A percentile compares a stretch with the other conserved stretches of the same genome.
phyloP scores from a whole-genome alignment of 2,888 invertebrate species.

The Drosophila acutilabella region DNA sequence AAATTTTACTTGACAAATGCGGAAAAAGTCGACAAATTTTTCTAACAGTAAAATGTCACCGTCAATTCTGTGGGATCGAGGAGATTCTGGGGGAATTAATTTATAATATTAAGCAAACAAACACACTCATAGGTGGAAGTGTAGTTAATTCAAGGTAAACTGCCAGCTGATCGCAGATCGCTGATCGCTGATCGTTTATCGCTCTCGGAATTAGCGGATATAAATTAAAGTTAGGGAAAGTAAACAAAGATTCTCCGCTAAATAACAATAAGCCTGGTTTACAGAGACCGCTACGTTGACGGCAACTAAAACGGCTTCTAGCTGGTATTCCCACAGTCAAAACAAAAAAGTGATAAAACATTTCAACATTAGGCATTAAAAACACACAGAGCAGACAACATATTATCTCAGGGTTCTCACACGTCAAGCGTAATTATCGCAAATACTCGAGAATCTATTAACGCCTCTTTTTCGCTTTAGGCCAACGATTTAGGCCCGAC shows the following conservation, averaged over 20 bases:
- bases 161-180: constrained; percentile 5
- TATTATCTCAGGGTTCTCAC: constrained; percentile 30
- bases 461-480: constrained; percentile 12
- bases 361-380: constrained; percentile 8
- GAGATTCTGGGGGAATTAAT: neutral
- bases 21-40: neutral
- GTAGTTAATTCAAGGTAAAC: constrained; percentile 51
- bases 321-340: constrained; percentile 12
- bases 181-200: neutral
- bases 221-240: constrained; percentile 33
- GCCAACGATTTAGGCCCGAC: constrained; percentile 12
- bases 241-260: constrained; percentile 2
- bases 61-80: neutral
- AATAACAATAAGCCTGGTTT: neutral
- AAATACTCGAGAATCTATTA: constrained; percentile 36
- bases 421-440: constrained; percentile 31
- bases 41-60: constrained; percentile 1
- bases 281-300: neutral
- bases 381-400: constrained; percentile 2
- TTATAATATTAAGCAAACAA: neutral
- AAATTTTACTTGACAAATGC: constrained; percentile 4
- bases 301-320: neutral
- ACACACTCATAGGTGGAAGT: constrained; percentile 26
- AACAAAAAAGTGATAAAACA: constrained; percentile 20
- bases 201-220: constrained; percentile 23